phyloP scores from a whole-genome alignment of 2,888 invertebrate genomes.

The Lasioglossum pauxillum region DNA sequence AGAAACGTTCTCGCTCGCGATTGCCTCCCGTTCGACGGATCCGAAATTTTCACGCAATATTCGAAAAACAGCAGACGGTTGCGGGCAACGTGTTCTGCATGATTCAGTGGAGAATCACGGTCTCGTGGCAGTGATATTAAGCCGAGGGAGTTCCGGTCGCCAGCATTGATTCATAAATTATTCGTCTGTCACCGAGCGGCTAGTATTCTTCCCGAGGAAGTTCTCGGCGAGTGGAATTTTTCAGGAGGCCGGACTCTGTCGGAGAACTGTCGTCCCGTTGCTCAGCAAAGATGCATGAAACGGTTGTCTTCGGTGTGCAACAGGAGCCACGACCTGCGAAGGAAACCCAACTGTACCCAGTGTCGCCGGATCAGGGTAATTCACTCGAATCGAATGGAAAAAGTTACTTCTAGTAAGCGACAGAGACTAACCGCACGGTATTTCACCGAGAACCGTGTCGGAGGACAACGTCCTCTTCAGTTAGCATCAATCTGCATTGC shows the following conservation, averaged over 20 bases:
- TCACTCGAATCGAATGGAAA: too few species aligned
- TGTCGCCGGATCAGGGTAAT: too few species aligned
- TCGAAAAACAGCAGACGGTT: neutral
- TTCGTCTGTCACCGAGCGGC: conserved; percentile 28
- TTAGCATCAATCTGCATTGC: neutral
- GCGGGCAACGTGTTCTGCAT: neutral
- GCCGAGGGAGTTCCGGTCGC: neutral
- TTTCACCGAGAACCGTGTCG: neutral
- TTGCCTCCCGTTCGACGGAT: neutral
- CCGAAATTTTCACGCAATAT: conserved; percentile 14
- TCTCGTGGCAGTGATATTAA: conserved; percentile 20
- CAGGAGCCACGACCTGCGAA: conserved; percentile 29
- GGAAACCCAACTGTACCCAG: neutral
- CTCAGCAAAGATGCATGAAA: conserved; percentile 67
- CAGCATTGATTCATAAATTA: conserved; percentile 61
- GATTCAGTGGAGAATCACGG: conserved; percentile 18
- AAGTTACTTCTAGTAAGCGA: too few species aligned
- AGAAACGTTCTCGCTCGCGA: too few species aligned
- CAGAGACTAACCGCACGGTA: neutral
- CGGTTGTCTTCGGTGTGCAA: conserved; percentile 57
- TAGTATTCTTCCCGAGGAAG: neutral
- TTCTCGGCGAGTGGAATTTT: conserved; percentile 42
- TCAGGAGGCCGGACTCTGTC: conserved; percentile 40
- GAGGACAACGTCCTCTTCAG: neutral
- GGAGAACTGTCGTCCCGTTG: neutral